Base-by-base conservation (phyloP, 2,113 vertebrate species). In the Albula glossodonta region DNA sequence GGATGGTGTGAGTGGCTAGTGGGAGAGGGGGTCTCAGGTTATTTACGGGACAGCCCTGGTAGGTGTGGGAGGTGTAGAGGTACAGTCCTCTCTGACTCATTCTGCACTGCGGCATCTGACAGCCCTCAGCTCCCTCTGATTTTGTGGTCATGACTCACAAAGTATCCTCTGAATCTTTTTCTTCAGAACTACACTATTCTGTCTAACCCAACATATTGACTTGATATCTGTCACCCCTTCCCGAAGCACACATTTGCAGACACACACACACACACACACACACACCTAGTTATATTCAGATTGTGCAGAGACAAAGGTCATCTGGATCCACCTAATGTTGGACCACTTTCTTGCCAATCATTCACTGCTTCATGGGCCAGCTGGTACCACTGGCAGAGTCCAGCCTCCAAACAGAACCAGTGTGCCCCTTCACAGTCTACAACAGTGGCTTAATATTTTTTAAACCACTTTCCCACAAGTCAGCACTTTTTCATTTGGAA, bases 121-220 rank as follows among this genome's bases (percentile, higher is more conserved):
- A 85, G 15, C 84, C 52, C 31, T 17, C 6, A 70, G 4, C 11
- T 22, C 49, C 19, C 78, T 25, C 22, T n/a, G 41, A 52, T 80
- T 81, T 79, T 85, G 78, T 53, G 41, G 50, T 85, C 56, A 66
- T 85, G 78, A 80, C 84, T 85, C 56, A 85, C 19, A 1, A 3
- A 77, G 50, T 77, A 51, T 56, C 79, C 56, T 17, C 63, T 31
- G 48, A 11, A 51, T 57, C 4, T 51, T 80, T 78, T 85, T 51
- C 48, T 11, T 15, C 49, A 56, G 13, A 85, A 57, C 51, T 25
- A 13, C 74, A 57, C 11, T 50, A 17, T 79, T 74, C 31, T 48
- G 4, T 13, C 2, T 79, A 15, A 7, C 15, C 78, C 50, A 48
- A 15, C 48, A 2, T 25, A 15, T 48, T 50, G 48, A 79, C 19